Evolutionary conservation across 2,113 vertebrate species (phyloP).

Genomic region (Anoplopoma fimbria): DNA sequence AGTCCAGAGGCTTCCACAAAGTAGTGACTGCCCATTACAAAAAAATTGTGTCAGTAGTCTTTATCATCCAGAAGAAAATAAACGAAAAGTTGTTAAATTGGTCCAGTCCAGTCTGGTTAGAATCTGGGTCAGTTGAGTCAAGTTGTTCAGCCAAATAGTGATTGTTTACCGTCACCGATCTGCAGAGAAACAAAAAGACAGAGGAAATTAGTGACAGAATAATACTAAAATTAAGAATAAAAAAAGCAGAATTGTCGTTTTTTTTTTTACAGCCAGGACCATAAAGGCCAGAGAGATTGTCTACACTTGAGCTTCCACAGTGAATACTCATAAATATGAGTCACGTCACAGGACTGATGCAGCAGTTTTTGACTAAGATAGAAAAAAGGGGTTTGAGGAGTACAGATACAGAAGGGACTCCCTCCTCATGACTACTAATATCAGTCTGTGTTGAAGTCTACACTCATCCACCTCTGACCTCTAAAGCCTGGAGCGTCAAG

Average conservation of each 20-base stretch:
- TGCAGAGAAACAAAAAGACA: constrained; percentile 54
- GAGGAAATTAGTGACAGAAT: constrained; percentile 37
- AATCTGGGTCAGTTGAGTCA: background rate
- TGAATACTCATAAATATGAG: background rate
- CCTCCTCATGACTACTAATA: constrained; percentile 60
- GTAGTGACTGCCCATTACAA: background rate
- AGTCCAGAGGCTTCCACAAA: background rate
- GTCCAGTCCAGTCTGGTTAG: background rate
- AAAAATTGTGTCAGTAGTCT: background rate
- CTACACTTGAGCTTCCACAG: background rate
- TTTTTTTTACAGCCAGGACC: background rate
- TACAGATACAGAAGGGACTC: constrained; percentile 14
- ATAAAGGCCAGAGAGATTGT: background rate
- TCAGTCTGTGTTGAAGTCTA: constrained; percentile 62
- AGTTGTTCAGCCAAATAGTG: background rate
- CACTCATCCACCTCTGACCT: constrained; percentile 62
- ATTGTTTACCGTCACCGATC: constrained; percentile 24
- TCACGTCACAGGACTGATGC: constrained; percentile 37
- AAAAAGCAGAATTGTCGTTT: background rate
- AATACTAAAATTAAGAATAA: background rate
- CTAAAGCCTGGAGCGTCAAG: constrained; percentile 56
- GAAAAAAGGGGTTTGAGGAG: background rate
- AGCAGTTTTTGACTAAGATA: constrained; percentile 24
- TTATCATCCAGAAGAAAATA: background rate
- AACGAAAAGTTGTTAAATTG: background rate